Evolutionary conservation across 2,113 vertebrate genomes (phyloP).

Genomic region (Nipponia nippon): DNA sequence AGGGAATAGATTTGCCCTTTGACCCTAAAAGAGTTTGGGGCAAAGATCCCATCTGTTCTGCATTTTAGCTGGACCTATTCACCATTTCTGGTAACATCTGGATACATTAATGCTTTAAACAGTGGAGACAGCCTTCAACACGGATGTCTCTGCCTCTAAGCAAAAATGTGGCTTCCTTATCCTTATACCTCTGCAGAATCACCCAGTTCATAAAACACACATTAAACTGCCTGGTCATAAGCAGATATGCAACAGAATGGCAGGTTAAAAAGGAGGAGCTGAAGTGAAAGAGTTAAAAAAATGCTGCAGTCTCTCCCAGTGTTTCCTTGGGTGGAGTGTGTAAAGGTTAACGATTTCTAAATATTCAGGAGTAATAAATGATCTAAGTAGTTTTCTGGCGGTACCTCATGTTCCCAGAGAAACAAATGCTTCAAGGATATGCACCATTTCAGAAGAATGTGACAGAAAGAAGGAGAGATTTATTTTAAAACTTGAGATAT

Average conservation of each 20-base stretch:
- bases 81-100: constrained; percentile 30
- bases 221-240: not conserved
- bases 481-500: constrained; percentile 22
- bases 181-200: not conserved
- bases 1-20: constrained; percentile 13
- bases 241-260: not conserved
- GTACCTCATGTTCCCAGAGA: constrained; percentile 61
- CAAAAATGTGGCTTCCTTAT: not conserved
- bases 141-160: not conserved
- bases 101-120: not conserved
- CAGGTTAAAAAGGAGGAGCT: not conserved
- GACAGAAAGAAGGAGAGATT: constrained; percentile 44
- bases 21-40: constrained; percentile 1
- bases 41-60: constrained; percentile 52
- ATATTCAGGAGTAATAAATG: constrained; percentile 66
- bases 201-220: not conserved
- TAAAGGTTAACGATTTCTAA: constrained; percentile 68
- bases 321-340: constrained; percentile 49
- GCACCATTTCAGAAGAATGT: constrained; percentile 65
- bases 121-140: not conserved
- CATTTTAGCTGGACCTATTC: constrained; percentile 9
- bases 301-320: constrained; percentile 17
- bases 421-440: constrained; percentile 47
- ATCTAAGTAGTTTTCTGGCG: constrained; percentile 63
- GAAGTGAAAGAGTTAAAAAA: constrained; percentile 26